Percentiles rank a stretch among this genome's conserved stretches.
phyloP scores from a whole-genome alignment of 35 echinoderm and acorn worm species.

The Antedon bifida region DNA sequence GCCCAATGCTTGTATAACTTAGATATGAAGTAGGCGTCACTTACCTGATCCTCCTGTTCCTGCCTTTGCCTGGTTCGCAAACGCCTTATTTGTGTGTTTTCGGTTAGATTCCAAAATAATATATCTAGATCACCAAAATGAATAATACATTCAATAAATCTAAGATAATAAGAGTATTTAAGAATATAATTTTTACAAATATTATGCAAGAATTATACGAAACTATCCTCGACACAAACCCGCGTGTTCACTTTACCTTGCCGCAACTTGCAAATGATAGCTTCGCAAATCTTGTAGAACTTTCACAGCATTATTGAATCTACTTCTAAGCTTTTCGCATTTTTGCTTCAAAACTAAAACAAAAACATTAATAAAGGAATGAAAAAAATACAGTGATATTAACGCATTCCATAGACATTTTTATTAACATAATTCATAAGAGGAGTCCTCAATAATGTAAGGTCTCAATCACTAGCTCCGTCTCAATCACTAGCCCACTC shows the following conservation, averaged over 20 bases:
- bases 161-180: too few relatives aligned
- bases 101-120: not conserved
- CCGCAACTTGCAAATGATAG: not conserved
- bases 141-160: not conserved
- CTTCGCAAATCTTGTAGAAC: not conserved
- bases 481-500: too few relatives aligned
- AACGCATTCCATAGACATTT: too few relatives aligned
- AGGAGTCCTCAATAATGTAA: too few relatives aligned
- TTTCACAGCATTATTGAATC: not conserved
- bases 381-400: too few relatives aligned
- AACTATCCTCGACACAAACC: too few relatives aligned
- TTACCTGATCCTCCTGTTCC: not conserved
- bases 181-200: too few relatives aligned
- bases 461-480: too few relatives aligned
- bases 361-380: not conserved
- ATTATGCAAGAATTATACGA: too few relatives aligned
- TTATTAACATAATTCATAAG: too few relatives aligned
- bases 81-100: not conserved
- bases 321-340: not conserved
- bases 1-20: too few relatives aligned
- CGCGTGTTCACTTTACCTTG: not conserved
- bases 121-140: not conserved
- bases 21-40: not conserved
- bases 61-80: not conserved
- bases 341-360: not conserved